Evolutionary conservation across 2,888 invertebrate genomes (phyloP).

Genomic region (Gnatocerus cornutus): DNA sequence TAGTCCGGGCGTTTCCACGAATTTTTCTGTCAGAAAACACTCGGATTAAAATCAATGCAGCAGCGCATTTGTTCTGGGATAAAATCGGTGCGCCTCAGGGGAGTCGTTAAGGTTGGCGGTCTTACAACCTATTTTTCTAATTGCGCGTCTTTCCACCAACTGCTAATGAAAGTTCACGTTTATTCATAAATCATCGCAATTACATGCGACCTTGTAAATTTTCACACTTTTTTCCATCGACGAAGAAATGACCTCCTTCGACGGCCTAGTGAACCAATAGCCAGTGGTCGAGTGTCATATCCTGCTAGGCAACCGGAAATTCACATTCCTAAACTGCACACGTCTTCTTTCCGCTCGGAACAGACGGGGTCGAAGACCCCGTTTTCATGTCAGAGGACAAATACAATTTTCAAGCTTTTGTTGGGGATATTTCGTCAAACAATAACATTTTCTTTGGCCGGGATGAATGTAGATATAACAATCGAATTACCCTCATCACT

Average conservation of each 20-base stretch:
- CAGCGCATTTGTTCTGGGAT: constrained; percentile 17
- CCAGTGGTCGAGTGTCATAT: constrained; percentile 38
- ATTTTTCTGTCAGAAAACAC: constrained; percentile 1
- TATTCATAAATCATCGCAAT: constrained; percentile 6
- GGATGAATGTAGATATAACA: no score
- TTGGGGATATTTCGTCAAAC: background rate
- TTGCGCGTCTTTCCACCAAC: constrained; percentile 1
- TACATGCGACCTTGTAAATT: background rate
- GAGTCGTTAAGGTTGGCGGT: constrained; percentile 12
- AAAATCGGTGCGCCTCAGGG: constrained; percentile 16
- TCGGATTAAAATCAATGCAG: constrained; percentile 23
- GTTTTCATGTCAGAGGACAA: background rate
- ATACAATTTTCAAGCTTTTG: background rate
- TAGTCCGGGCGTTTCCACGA: no score
- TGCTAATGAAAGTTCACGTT: background rate
- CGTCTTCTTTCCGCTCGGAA: constrained; percentile 24
- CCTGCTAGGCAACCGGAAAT: constrained; percentile 35
- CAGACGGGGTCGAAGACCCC: constrained; percentile 19
- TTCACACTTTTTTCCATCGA: background rate
- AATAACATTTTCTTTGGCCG: background rate
- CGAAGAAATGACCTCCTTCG: constrained; percentile 50
- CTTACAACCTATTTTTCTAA: constrained; percentile 12
- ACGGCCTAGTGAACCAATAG: constrained; percentile 52
- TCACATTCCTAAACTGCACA: constrained; percentile 40
- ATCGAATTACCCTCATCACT: no score